Evolutionary conservation across 2,113 vertebrate species (phyloP), one percentile per base, ranked within the genome.

Genomic region (Xiphorhynchus elegans): DNA sequence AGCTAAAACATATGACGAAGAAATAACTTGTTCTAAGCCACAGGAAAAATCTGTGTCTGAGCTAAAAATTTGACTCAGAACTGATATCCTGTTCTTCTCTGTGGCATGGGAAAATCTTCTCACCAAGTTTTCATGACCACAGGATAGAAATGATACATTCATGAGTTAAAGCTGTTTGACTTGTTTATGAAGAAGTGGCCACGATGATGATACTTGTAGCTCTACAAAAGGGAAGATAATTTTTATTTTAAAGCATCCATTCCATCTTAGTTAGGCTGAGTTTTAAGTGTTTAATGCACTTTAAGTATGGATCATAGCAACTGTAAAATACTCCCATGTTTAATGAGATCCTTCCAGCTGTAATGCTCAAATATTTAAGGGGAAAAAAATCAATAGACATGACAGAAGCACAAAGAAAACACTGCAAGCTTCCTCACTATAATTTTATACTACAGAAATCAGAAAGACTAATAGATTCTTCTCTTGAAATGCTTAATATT

Each of bases 11-110:
- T 28, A 90, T 67, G 64, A 85, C 28, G 24, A 94, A 88, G 44
- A 95, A 91, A 91, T 59, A 44, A 80, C 23, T 90, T 79, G 13
- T 80, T 89, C 50, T 88, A 90, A 82, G 47, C 55, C 67, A 63
- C 63, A 87, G 52, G 74, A 93, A 47, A 88, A 86, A 68, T 52
- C 49, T 70, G 28, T 84, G 19, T 89, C 49, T 81, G 70, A 85
- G 60, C 25, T 79, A 78, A 62, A 89, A 87, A 84, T 2, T 69
- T 20, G 39, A 50, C 7, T 75, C n/a, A 55, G 17, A 74, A 53
- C 33, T 74, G 49, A 68, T 73, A 76, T 37, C 55, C 44, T 78
- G 35, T 23, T 62, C 42, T 79, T 59, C 49, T 42, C 14, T 50
- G 37, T 44, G 56, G 53, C 47, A 53, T 17, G 26, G 63, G 66